Base-by-base conservation (phyloP, 2,797 vertebrate genomes). In the Sebastes iracundus region DNA sequence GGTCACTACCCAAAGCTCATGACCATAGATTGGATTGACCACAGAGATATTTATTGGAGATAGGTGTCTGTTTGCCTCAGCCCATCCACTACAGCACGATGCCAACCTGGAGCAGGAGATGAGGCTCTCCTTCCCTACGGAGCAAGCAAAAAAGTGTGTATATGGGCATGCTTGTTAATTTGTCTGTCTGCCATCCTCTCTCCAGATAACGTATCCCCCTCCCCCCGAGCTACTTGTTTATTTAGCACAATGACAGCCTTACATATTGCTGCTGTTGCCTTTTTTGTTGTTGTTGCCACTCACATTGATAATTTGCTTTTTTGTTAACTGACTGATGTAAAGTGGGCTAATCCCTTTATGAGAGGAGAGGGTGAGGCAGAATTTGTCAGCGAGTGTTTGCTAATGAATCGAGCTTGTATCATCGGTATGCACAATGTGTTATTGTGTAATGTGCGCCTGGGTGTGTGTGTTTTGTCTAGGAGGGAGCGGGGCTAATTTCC, bases 351-450 rank as follows among this genome's bases (percentile, higher is more conserved):
- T 95, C 91, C 93, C 76, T 93, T 91, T 85, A 90, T 82, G 87
- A 87, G 88, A 88, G 85, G 74, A 81, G 84, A 87, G 87, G 82
- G 68, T 83, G 88, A 87, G 87, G 86, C 83, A 69, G 84, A 87
- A 86, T 94, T 92, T 93, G 92, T 93, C 87, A 88, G 87, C 79
- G 28, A 92, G 89, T 90, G 90, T 92, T 90, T 93, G 81, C 87
- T 94, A 92, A 94, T 95, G 91, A 95, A 93, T 91, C 79, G 2
- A 32, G 82, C 88, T 90, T 70, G 86, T 90, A 86, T 93, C 92
- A 93, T 95, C 83, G 83, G 91, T 92, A 94, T 95, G 90, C 92
- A 93, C 91, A 87, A 88, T 92, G 90, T 85, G 81, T 86, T 91
- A 79, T 91, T 93, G 88, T 92, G 87, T 92, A 88, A 86, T 85